A percentile compares a stretch with the other conserved stretches of the same genome.
Conservation (phyloP, 1,140 invertebrate species). For the Bombus haemorrhoidalis region DNA sequence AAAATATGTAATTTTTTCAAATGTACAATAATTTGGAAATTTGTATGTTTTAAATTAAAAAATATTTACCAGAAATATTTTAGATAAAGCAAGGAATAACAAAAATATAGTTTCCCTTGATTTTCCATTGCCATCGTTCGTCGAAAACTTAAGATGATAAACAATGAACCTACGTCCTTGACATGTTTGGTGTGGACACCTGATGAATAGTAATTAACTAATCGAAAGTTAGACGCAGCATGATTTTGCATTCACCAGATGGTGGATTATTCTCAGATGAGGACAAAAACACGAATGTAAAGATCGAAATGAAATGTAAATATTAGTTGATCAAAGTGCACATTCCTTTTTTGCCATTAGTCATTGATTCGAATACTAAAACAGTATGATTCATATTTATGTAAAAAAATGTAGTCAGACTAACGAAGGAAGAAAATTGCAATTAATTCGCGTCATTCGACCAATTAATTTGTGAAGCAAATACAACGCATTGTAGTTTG, state of each 20-base stretch:
- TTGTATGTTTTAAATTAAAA: not conserved
- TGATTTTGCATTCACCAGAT: not conserved
- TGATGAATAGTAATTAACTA: constrained; percentile 54
- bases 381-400: not conserved
- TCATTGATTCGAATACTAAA: not conserved
- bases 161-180: constrained; percentile 59
- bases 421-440: not conserved
- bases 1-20: not conserved
- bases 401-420: no score
- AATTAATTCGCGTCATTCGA: not conserved
- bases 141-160: constrained; percentile 26
- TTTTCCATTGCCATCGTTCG: no score
- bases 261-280: not conserved
- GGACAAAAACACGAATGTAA: not conserved
- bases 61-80: not conserved
- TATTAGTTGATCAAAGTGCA: not conserved
- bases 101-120: not conserved
- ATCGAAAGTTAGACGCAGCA: not conserved
- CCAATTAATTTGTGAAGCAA: not conserved
- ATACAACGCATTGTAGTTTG: not conserved
- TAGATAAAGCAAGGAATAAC: not conserved
- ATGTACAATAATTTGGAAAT: not conserved
- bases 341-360: not conserved
- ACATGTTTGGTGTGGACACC: constrained; percentile 47
- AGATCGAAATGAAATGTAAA: not conserved